Base-by-base conservation (phyloP, 2,113 vertebrate genomes). In the Catharus minimus region DNA sequence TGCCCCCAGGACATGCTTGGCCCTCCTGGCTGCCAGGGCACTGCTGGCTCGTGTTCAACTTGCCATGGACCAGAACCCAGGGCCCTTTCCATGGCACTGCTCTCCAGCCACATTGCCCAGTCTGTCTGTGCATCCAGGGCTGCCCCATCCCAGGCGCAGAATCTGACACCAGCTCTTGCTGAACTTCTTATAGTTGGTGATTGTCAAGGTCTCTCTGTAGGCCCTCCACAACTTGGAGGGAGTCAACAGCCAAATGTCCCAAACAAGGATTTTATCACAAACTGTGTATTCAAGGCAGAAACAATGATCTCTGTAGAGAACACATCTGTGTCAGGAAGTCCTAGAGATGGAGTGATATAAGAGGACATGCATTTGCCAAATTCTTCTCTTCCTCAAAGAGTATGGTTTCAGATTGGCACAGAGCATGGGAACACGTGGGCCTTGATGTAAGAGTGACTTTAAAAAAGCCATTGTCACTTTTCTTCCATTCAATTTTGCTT, bases 111-210 rank as follows among this genome's bases (percentile, higher is more conserved):
- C 58, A 20, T 47, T 33, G 1, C 58, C 49, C 23, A 8, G 47
- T 38, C 27, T 56, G 33, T 12, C n/a, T 9, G 11, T 39, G 15
- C 50, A 41, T 16, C 15, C 50, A 65, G 58, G 33, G 19, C 7
- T 74, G 28, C 6, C 23, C 19, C 58, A 49, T 8, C 4, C 68
- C 60, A 33, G 30, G 15, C 5, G 24, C 33, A 65, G 33, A 9
- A 56, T 11, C 5, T 1, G 1, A 2, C 14, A n/a, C 14, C 13
- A 1, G 1, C 15, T 15, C 5, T 23, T 4, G 1, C 13, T n/a
- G 2, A 28, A 7, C 0, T 83, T 56, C 23, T 5, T 13, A 4
- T 0, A 1, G 3, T 2, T 47, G 23, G 2, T 39, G 7, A 33
- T 23, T 65, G 6, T 33, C 20, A 16, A 7, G 11, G 30, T 43